Evolutionary conservation across 2,888 invertebrate species (phyloP), one percentile per base, ranked within the genome.

Genomic region (Cryptocheilus praepositus): DNA sequence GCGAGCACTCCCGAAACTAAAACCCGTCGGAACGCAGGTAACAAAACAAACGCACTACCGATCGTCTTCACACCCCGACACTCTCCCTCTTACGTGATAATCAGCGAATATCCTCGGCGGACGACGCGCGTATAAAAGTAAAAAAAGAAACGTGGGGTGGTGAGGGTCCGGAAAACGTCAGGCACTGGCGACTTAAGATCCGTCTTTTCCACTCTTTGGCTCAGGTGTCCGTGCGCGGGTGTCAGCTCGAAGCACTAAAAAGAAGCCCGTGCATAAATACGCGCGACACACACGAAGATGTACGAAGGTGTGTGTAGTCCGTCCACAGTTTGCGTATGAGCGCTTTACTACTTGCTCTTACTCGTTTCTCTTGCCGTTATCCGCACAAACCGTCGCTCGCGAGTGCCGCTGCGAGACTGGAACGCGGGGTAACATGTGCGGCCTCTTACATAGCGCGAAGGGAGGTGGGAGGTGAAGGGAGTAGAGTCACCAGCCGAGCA

Each of bases 321-420:
- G 54, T 62, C 44, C 44, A 61, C 13, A 16, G 63, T 22, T 56
- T 36, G 59, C 53, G 71, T 60, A 18, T 19, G 54, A 54, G 51
- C 65, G 65, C 49, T 66, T 66, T 55, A 61, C 56, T 49, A 51
- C 53, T 58, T 54, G 45, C 52, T 55, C 54, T 64, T 45, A 36
- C 11, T 22, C 16, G 18, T 13, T 52, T 22, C 51, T 18, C 46
- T 45, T 25, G 49, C 60, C 53, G 57, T 52, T 67, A 64, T 74
- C 53, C n/a, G 53, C 70, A 61, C 73, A 69, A 72, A 64, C 67
- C 69, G 16, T 80, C 83, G 79, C 83, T 82, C 83, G 82, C 87
- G 86, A 85, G 75, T 85, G 82, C 80, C 85, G 85, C 85, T 85
- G 85, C 87, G 84, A 85, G 86, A 88, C 88, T 88, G 84, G 83